Evolutionary conservation across 2,888 invertebrate genomes (phyloP), one percentile per base, ranked within the genome.

Genomic region (Sminthurides aquaticus): DNA sequence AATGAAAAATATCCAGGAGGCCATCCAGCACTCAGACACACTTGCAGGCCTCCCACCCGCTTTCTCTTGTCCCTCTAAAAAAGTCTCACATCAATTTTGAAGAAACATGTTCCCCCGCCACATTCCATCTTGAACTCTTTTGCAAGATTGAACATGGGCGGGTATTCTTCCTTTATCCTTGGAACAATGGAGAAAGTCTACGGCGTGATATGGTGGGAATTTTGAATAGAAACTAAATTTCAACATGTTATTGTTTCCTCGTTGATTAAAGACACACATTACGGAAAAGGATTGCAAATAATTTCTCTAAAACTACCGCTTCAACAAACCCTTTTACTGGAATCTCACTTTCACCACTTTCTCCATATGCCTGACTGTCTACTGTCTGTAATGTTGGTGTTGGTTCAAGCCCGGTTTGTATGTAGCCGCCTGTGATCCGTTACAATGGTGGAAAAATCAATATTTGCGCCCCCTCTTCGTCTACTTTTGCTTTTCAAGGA

Each of bases 221-320:
- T 11, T 43, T 43, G 43, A 43, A 18, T 11, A 18, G 43, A 43
- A 11, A 43, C 8, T 57, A 62, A 57, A 49, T 57, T 49, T 29
- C 57, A 24, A n/a, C 57, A 8, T 66, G 66, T 64, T 66, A 68
- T 68, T 68, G 68, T 66, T 64, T 66, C 62, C 66, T 66, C 65
- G 57, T 68, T 68, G 68, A 68, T 68, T 68, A 68, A 68, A 68
- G 64, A 64, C 63, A 61, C 52, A 57, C 66, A 64, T 66, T 68
- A 66, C 48, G 25, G 55, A 11, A 64, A 59, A 20, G 57, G 34
- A 58, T 20, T 18, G 2, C n/a, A 25, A 57, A 57, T 48, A 49
- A 49, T 62, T 62, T 34, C 61, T 22, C 52, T 15, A 22, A 20
- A 20, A 15, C 34, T 26, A n/a, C 55, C 26, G 2, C 18, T 25